Base-by-base conservation (phyloP, 2,113 vertebrate species). In the Dipodomys merriami region DNA sequence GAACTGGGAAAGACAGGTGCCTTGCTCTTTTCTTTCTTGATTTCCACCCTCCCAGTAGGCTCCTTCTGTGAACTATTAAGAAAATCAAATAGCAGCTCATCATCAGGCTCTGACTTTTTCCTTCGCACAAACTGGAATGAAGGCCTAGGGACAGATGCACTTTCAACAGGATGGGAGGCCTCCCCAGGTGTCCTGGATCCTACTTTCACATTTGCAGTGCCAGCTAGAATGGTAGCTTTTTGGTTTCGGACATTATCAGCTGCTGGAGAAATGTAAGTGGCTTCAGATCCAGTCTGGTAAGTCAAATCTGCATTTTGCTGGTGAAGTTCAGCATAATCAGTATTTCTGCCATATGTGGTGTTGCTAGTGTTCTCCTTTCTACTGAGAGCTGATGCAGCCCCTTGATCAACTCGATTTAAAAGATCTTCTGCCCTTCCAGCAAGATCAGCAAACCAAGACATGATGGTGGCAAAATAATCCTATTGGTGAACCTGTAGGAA, bases 61-160 rank as follows among this genome's bases (percentile, higher is more conserved):
- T 99, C 98, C 65, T 99, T 99, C 77, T 99, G 99, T 0, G 99
- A 99, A 96, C 99, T 99, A 96, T 99, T 99, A 86, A 99, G 98
- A 98, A 99, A 99, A 97, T 99, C 99, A 98, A 99, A 99, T 0
- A 99, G 98, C 93, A 99, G 97, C 91, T 99, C 99, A 78, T 99
- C 99, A n/a, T 99, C 98, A 83, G 99, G 98, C 91, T 99, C 99
- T 10, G 98, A 98, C 93, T 99, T 99, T 97, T 98, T 99, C 86
- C 98, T 99, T 97, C 99, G 98, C 87, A 99, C 99, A 95, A 99
- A 99, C 92, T 98, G 98, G 11, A 98, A 98, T 0, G 99, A 98
- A 72, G 97, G 94, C 97, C 98, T 99, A 77, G 97, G 67, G 29
- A 97, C 83, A 83, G 97, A 97, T 12, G 94, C 22, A 13, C 68